A percentile compares a stretch with the other conserved stretches of the same genome.
Conservation (phyloP, 2,797 vertebrate genomes). For the Monodelphis domestica region DNA sequence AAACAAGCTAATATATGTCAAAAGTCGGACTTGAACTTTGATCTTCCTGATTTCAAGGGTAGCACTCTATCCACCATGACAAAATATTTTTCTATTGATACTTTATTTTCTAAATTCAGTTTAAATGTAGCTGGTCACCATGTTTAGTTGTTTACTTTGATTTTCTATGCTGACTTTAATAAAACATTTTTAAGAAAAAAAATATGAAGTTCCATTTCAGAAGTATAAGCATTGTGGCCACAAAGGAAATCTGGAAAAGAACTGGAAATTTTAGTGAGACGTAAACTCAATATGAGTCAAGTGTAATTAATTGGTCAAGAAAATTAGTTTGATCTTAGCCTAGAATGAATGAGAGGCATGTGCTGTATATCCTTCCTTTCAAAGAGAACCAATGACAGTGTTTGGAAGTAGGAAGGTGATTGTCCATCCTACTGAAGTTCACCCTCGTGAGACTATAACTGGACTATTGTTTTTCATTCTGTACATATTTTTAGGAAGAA, state of each 20-base stretch:
- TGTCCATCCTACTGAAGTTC: neutral
- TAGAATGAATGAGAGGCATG: neutral
- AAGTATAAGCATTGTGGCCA: neutral
- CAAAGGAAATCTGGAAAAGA: neutral
- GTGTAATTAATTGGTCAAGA: neutral
- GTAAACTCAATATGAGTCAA: neutral
- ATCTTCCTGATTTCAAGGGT: neutral
- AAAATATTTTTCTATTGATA: neutral
- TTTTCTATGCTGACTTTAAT: neutral
- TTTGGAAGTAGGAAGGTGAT: neutral
- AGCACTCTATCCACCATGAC: neutral
- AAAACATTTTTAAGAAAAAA: neutral
- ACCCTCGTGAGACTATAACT: neutral
- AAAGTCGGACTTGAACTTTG: neutral
- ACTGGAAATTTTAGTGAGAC: neutral
- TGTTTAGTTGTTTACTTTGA: neutral
- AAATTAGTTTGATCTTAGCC: too few relatives aligned
- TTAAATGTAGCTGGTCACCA: neutral
- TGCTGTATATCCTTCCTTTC: too few relatives aligned
- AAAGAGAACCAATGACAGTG: too few relatives aligned
- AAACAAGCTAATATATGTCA: neutral
- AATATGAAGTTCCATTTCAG: neutral
- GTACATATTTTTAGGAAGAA: neutral
- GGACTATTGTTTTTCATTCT: neutral
- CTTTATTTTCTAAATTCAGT: neutral